These are phyloP conservation scores for Crypturellus undulatus DNA, from an alignment of 2,113 vertebrate genomes.

Conservation along the genomic window DNA sequence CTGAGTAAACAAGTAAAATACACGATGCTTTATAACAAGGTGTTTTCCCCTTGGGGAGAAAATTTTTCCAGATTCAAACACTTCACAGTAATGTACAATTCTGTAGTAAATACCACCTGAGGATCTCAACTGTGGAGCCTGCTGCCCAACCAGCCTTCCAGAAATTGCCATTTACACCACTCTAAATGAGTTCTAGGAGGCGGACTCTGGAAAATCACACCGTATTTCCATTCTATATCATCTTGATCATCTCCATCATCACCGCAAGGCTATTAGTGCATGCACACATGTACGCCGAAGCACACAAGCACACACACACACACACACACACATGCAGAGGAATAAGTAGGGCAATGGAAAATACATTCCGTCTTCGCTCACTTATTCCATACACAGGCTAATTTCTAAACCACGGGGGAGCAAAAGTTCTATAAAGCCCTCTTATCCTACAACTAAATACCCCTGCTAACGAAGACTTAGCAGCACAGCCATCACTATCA, in stretches of 20 bases:
- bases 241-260: conserved; percentile 64
- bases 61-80: conserved; percentile 57
- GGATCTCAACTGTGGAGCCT: conserved; percentile 36
- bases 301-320: background rate
- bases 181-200: conserved; percentile 26
- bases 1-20: conserved; percentile 54
- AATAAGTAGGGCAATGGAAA: conserved; percentile 61
- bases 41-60: conserved; percentile 36
- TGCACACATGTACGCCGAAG: conserved; percentile 24
- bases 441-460: conserved; percentile 59
- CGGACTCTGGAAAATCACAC: conserved; percentile 47
- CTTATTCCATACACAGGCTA: conserved; percentile 53
- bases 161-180: conserved; percentile 27
- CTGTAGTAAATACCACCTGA: conserved; percentile 44
- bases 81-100: background rate
- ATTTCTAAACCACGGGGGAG: conserved; percentile 60
- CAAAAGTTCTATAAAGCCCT: conserved; percentile 57
- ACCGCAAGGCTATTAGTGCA: conserved; percentile 41
- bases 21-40: conserved; percentile 36
- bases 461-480: conserved; percentile 59
- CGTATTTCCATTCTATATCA: conserved; percentile 57
- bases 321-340: background rate
- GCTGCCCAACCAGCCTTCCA: conserved; percentile 51
- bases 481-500: conserved; percentile 54
- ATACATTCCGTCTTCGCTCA: conserved; percentile 25